phyloP scores from a whole-genome alignment of 2,888 invertebrate species.

The Cheilosia impressa region DNA sequence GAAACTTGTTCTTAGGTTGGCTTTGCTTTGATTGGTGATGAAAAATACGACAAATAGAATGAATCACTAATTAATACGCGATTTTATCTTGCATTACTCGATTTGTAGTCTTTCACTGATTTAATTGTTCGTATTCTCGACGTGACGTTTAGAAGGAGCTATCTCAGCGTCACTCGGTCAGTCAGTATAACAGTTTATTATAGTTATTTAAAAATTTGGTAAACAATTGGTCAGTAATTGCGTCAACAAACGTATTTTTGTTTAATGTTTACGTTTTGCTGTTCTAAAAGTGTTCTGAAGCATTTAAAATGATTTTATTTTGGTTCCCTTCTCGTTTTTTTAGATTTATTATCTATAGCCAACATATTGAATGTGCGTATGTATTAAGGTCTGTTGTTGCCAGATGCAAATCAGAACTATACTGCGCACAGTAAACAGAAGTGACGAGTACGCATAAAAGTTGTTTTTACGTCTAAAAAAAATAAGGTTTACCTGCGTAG shows the following conservation, averaged over 20 bases:
- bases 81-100: not conserved
- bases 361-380: no score
- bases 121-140: not conserved
- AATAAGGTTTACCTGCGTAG: no score
- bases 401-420: no score
- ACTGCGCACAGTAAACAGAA: no score
- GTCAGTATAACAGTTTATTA: conserved; percentile 6
- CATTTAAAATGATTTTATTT: not conserved
- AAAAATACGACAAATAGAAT: not conserved
- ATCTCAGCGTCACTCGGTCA: not conserved
- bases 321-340: not conserved
- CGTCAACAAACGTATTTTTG: not conserved
- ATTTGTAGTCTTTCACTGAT: not conserved
- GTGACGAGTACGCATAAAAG: no score
- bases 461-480: no score
- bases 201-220: not conserved
- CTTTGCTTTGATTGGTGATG: not conserved
- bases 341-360: not conserved
- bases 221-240: not conserved
- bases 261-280: not conserved
- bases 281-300: not conserved
- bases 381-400: no score
- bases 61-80: not conserved
- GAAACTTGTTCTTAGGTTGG: not conserved
- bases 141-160: not conserved